Conservation (phyloP, 30 jellyfish, hydroid and myxozoan species). For the Cassiopea xamachana region DNA sequence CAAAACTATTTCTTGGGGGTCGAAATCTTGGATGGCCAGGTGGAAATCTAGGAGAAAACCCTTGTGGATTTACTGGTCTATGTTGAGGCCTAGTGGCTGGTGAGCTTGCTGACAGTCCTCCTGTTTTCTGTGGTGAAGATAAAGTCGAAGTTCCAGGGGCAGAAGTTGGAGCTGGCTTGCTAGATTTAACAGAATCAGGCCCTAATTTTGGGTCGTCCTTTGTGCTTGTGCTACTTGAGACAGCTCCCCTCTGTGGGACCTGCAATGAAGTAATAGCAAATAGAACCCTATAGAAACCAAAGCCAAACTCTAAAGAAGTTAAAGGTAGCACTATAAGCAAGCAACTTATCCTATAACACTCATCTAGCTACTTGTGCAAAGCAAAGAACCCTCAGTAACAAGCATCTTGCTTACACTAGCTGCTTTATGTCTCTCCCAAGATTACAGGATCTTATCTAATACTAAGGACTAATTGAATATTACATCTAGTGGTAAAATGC, state of each 20-base stretch:
- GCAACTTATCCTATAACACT: too few relatives aligned
- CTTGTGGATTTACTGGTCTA: background rate
- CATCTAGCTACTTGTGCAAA: background rate
- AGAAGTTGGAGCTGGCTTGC: conserved; percentile 4
- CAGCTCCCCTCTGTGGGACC: background rate
- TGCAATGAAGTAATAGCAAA: background rate
- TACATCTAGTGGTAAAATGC: too few relatives aligned
- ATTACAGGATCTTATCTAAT: too few relatives aligned
- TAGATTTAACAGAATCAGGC: background rate
- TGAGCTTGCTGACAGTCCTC: conserved; percentile 1
- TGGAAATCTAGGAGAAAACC: conserved; percentile 8
- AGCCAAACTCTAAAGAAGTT: too few relatives aligned
- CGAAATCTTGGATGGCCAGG: conserved; percentile 20
- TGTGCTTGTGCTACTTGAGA: background rate
- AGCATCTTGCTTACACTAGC: too few relatives aligned
- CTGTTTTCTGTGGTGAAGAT: background rate
- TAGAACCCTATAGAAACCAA: background rate
- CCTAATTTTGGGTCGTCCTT: background rate
- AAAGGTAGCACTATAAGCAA: too few relatives aligned
- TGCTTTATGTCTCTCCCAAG: too few relatives aligned
- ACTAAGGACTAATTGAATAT: too few relatives aligned
- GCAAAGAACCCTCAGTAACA: background rate
- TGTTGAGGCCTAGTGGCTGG: conserved; percentile 7
- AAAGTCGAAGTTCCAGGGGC: background rate
- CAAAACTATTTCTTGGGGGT: conserved; percentile 5